These are phyloP conservation scores for Dipodomys stephensi DNA, from an alignment of 2,113 vertebrate species.

Conservation along the genomic window DNA sequence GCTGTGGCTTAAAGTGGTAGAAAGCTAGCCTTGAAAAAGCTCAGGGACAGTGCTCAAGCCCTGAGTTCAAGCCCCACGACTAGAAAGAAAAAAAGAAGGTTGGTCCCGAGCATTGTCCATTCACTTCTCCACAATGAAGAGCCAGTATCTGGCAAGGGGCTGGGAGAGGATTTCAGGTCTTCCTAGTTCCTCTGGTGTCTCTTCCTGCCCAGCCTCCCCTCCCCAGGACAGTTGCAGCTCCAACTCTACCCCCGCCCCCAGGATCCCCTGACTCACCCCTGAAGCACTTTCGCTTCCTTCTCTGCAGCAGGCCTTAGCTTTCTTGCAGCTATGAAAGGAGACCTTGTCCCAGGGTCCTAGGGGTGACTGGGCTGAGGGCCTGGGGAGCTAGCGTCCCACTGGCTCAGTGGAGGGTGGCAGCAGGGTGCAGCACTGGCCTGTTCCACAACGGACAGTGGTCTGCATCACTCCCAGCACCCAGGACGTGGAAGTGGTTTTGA, in stretches of 20 bases:
- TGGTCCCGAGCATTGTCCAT: rapidly evolving
- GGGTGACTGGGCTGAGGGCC: too few relatives aligned
- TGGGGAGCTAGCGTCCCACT: too few relatives aligned
- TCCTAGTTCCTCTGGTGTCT: not conserved
- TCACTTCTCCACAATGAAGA: not conserved
- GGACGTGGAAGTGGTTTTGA: not conserved
- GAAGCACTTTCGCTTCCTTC: conserved; percentile 55
- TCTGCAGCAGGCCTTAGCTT: not conserved
- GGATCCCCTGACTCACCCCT: conserved; percentile 7
- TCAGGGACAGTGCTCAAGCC: too few relatives aligned
- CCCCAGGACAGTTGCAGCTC: rapidly evolving
- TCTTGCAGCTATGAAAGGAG: not conserved
- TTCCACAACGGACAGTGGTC: too few relatives aligned
- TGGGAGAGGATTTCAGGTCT: not conserved
- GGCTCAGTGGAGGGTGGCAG: too few relatives aligned
- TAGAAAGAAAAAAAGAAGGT: too few relatives aligned
- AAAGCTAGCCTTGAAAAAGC: too few relatives aligned
- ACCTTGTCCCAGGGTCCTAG: not conserved
- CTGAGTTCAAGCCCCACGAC: too few relatives aligned
- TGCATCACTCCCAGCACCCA: too few relatives aligned
- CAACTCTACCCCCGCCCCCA: not conserved
- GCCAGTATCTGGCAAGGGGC: not conserved
- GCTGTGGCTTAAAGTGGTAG: too few relatives aligned
- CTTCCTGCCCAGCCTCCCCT: not conserved
- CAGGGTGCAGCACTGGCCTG: too few relatives aligned